Evolutionary conservation across 2,888 invertebrate species (phyloP).

Genomic region (Drosophila paracracens): DNA sequence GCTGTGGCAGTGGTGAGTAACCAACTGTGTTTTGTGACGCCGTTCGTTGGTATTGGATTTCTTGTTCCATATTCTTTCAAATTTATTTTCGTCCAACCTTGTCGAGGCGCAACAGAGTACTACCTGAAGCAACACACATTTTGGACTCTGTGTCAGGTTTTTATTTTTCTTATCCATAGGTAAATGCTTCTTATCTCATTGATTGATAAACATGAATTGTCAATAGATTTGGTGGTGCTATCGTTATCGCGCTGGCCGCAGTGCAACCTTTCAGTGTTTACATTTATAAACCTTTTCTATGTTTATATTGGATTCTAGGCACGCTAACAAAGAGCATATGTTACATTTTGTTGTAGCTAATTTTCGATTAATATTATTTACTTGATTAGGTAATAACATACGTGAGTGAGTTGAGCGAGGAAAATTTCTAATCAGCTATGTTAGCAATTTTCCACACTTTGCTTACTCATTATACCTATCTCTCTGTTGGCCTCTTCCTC

Average conservation of each 20-base stretch:
- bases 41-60: slow-evolving; percentile 39
- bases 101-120: slow-evolving; percentile 44
- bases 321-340: slow-evolving; percentile 25
- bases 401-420: neutral
- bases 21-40: slow-evolving; percentile 48
- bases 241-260: slow-evolving; percentile 26
- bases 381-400: neutral
- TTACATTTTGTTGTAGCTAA: slow-evolving; percentile 2
- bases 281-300: neutral
- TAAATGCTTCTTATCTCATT: slow-evolving; percentile 68
- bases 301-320: slow-evolving; percentile 45
- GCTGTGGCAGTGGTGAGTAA: slow-evolving; percentile 48
- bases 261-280: slow-evolving; percentile 26
- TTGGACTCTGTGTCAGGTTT: slow-evolving; percentile 33
- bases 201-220: slow-evolving; percentile 60
- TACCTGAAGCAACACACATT: slow-evolving; percentile 15
- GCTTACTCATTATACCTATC: neutral
- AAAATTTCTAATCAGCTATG: neutral
- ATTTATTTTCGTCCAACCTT: slow-evolving; percentile 43
- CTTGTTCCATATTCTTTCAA: slow-evolving; percentile 32
- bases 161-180: slow-evolving; percentile 47
- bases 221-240: slow-evolving; percentile 19
- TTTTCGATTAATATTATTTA: neutral
- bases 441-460: neutral
- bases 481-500: neutral